Base-by-base conservation (phyloP, 2,888 invertebrate species). In the Lutraria lutraria region DNA sequence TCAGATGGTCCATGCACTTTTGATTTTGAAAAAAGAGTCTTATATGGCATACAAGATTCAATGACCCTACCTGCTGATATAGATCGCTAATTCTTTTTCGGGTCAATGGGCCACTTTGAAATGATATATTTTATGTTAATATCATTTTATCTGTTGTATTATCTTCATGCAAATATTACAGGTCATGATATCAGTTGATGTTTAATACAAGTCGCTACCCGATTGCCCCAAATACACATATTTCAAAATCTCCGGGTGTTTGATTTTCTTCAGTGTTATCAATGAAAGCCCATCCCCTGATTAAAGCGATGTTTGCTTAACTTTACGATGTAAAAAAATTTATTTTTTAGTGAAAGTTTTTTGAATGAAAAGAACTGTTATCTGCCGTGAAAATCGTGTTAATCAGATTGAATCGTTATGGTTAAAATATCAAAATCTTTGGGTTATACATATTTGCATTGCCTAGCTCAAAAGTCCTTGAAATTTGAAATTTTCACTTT, bases 311-410 rank as follows among this genome's bases (percentile, higher is more conserved):
- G 76, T 76, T 76, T 76, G 34, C 76, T 25, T 76, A 31, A 16
- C 12, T 76, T 34, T 76, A 76, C 29, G 29, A 76, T 16, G 76
- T 31, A 34, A 76, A 76, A 31, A 76, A 13, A 19, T 25, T 72
- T 29, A 72, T 16, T 72, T 72, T 76, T 76, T 76, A 34, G 76
- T 76, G 31, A 76, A 31, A 34, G 19, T 34, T 76, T 34, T 76
- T 76, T 76, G 76, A 76, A 34, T 76, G 76, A 76, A 68, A 76
- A 31, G 76, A 76, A 76, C 31, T 16, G 76, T 76, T 76, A 76
- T 76, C 29, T 76, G 19, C 34, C 31, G 76, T 34, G 76, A 34
- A 76, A 76, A 76, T 76, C 76, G 16, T 76, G 31, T 31, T 76
- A 76, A 76, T 76, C 76, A 34, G 76, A 76, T 76, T 76, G 76